Evolutionary conservation across 2,113 vertebrate species (phyloP), one percentile per base, ranked within the genome.

Genomic region (Arizona elegans): DNA sequence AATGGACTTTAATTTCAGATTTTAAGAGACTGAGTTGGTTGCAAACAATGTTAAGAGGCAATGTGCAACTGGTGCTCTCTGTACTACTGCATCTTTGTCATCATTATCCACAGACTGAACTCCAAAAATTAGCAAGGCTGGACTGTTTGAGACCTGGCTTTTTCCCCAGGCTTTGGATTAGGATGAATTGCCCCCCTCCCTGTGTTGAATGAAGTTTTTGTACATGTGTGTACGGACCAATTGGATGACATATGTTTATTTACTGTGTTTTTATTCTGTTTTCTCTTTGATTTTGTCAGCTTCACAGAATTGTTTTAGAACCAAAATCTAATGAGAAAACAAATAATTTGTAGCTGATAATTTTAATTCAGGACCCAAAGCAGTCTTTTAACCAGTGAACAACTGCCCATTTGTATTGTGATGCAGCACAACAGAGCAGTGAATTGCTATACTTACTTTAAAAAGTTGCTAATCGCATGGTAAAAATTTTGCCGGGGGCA

Each of bases 361-460:
- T 54, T 5, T 52, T 75, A 33, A 75, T 81, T 54, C 38, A 29
- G 90, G 55, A 47, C 1, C 8, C 62, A 92, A 3, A 23, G 91
- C 50, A 54, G 10, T 23, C 9, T 62, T 47, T 87, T 23, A 54
- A n/a, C 29, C 26, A 17, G 17, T 96, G 58, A 92, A 62, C 52
- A 89, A 0, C 13, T 33, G 21, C 17, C 29, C 29, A 92, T 47
- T 5, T 19, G 38, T 1, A 8, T 24, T 21, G 4, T 53, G 58
- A 33, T 90, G 47, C 1, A 1, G 11, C 88, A 13, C 47, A 92
- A 26, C 8, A 52, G 50, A 50, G 47, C 0, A 0, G 6, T 10
- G 89, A 56, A 94, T 95, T 93, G 90, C 0, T n/a, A 94, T 88
- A 97, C 98, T 98, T 97, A 98, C 98, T 93, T 90, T 98, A 94